Conservation (phyloP, 2,888 invertebrate species). For the Allolobophora icterica region DNA sequence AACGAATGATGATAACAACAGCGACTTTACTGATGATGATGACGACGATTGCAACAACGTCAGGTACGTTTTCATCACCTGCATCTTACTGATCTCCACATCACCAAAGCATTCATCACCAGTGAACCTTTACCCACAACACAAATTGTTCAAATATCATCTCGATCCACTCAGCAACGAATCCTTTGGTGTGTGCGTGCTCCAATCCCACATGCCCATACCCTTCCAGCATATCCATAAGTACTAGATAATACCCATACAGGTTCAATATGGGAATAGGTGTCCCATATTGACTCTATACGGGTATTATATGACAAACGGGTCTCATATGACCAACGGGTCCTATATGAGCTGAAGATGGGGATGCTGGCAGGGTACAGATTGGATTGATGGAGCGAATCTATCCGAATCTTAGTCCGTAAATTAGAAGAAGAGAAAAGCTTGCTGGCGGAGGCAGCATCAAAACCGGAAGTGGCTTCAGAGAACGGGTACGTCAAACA, state of each 20-base stretch:
- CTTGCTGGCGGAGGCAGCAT: background rate
- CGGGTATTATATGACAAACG: too few relatives aligned
- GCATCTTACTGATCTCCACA: background rate
- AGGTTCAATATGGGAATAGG: too few relatives aligned
- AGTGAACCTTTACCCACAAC: background rate
- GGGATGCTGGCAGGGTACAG: too few relatives aligned
- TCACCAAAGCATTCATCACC: background rate
- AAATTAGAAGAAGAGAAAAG: background rate
- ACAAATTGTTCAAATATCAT: too few relatives aligned
- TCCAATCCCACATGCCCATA: background rate
- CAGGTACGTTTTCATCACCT: background rate
- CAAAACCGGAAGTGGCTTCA: conserved; percentile 31
- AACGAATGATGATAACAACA: too few relatives aligned
- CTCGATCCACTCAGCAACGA: background rate
- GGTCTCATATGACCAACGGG: too few relatives aligned
- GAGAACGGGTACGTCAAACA: conserved; percentile 44
- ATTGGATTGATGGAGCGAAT: background rate
- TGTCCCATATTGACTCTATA: too few relatives aligned
- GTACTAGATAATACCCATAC: too few relatives aligned
- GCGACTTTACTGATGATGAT: too few relatives aligned
- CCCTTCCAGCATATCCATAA: background rate
- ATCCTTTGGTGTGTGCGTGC: background rate
- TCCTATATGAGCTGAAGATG: too few relatives aligned
- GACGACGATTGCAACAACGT: background rate
- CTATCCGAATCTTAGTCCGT: background rate